Evolutionary conservation across 2,888 invertebrate genomes (phyloP), one percentile per base, ranked within the genome.

Genomic region (Sinohyriopsis cumingii): DNA sequence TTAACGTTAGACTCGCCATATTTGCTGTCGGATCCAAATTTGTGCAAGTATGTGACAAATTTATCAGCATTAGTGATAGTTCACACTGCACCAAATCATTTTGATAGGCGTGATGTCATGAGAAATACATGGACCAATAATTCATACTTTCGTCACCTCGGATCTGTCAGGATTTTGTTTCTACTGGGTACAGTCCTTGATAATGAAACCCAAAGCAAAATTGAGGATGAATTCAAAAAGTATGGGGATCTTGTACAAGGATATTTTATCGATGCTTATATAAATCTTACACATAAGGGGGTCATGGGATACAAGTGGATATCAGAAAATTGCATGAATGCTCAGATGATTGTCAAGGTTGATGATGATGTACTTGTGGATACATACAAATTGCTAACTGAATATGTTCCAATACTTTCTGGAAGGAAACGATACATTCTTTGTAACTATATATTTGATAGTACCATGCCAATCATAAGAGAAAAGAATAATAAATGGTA

Each of bases 281-380:
- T 75, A 62, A 84, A 82, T 69, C 69, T 83, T 3, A 83, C n/a
- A n/a, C n/a, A n/a, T n/a, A n/a, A n/a, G n/a, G n/a, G n/a, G n/a
- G n/a, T n/a, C n/a, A n/a, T n/a, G n/a, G n/a, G n/a, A n/a, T n/a
- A n/a, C n/a, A n/a, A n/a, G n/a, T 85, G 84, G 84, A 74, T 83
- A 20, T 63, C 79, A 12, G 72, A 73, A n/a, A 64, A 73, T 54
- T 84, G 85, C 59, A 56, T 61, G 33, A 76, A 83, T 64, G 82
- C 79, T n/a, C 62, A 75, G 54, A 76, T 75, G 61, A 74, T 77
- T 53, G 63, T 84, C 6, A 83, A 84, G 67, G 78, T 81, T 4
- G 82, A 83, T 61, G 85, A 85, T 69, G 82, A 82, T 66, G 73
- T 83, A 3, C 77, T 83, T 22, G 72, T 84, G 12, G 78, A 85